A percentile compares a stretch with the other conserved stretches of the same genome.
Conservation (phyloP, 2,113 vertebrate species). For the Cariama cristata region DNA sequence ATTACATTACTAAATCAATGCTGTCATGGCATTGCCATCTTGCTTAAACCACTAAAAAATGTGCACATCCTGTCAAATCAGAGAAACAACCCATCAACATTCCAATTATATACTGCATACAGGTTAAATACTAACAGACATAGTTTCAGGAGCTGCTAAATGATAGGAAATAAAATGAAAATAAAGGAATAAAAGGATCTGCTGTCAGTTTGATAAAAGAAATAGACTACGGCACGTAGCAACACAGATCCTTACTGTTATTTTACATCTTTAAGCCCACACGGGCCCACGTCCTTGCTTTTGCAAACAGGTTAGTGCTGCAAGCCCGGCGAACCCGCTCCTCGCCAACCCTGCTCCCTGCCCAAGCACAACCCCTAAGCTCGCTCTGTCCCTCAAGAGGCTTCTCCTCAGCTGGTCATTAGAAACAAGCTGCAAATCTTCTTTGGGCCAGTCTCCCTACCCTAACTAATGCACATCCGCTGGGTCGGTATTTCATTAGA, state of each 20-base stretch:
- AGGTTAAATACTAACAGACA: neutral
- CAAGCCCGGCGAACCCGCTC: neutral
- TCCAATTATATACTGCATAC: neutral
- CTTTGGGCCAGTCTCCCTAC: neutral
- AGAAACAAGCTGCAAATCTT: neutral
- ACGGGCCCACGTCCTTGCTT: rapidly evolving
- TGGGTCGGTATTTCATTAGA: neutral
- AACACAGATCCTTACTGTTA: neutral
- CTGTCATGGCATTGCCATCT: neutral
- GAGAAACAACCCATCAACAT: neutral
- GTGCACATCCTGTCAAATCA: neutral
- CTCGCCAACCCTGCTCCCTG: neutral
- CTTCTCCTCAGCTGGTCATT: neutral
- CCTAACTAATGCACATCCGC: neutral
- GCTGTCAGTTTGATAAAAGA: neutral
- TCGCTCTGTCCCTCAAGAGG: neutral
- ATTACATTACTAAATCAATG: neutral
- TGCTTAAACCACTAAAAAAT: neutral
- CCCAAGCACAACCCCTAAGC: neutral
- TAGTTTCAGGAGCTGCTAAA: neutral
- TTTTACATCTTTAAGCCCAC: neutral
- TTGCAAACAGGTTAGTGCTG: rapidly evolving
- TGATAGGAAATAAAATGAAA: neutral
- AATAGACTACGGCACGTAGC: rapidly evolving
- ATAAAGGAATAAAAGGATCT: neutral